Evolutionary conservation across 2,797 vertebrate species (phyloP).

Genomic region (Ctenopoma multispine): DNA sequence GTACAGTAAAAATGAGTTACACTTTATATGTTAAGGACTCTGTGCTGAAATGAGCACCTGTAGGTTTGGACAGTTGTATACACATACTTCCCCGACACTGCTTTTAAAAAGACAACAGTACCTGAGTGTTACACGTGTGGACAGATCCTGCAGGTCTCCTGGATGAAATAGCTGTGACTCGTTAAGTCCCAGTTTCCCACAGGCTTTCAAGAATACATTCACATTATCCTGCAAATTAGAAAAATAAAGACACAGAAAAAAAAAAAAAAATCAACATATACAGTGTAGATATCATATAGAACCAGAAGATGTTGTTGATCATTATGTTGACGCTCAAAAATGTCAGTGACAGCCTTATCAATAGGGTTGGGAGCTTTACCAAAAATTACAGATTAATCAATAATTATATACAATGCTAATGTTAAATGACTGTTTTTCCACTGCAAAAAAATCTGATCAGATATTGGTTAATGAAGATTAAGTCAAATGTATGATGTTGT

Average conservation of each 20-base stretch:
- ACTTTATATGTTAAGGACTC: not conserved
- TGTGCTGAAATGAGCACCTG: not conserved
- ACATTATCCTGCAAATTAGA: slow-evolving; percentile 90
- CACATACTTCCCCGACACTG: not conserved
- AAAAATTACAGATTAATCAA: not conserved
- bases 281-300: too few species aligned
- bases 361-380: not conserved
- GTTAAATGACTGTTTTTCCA: too few species aligned
- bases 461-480: too few species aligned
- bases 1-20: not conserved
- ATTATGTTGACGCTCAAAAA: not conserved
- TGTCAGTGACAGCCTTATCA: not conserved
- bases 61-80: not conserved
- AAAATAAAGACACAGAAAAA: not conserved
- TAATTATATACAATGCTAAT: too few species aligned
- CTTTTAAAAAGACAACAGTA: slow-evolving; percentile 73
- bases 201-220: slow-evolving; percentile 94
- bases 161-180: slow-evolving; percentile 94
- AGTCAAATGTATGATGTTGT: too few species aligned
- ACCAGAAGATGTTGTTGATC: not conserved
- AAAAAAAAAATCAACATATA: not conserved
- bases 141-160: slow-evolving; percentile 96
- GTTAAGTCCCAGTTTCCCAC: slow-evolving; percentile 87
- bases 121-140: slow-evolving; percentile 93
- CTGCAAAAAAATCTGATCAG: too few species aligned